Conservation (phyloP, 2,113 vertebrate species). For the Scopus umbretta region DNA sequence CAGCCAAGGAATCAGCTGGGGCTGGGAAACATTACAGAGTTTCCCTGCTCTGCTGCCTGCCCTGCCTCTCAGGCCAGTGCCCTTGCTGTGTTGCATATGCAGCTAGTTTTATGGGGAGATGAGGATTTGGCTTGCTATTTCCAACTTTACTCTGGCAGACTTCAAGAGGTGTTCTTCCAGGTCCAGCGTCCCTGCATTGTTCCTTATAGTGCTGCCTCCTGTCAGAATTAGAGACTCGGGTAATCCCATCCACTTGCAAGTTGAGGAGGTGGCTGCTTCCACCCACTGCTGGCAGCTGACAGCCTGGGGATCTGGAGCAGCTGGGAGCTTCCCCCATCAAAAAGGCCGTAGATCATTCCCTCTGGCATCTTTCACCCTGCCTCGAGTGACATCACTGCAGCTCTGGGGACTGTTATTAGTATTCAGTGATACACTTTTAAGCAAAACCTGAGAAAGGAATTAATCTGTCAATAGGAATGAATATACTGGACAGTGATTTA, state of each 20-base stretch:
- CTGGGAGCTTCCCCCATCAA: not conserved
- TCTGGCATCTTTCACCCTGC: not conserved
- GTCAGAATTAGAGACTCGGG: not conserved
- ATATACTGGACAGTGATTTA: slow-evolving; percentile 73
- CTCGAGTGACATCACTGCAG: not conserved
- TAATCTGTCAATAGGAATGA: slow-evolving; percentile 74
- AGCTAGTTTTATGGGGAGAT: not conserved
- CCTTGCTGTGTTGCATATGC: not conserved
- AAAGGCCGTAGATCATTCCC: not conserved
- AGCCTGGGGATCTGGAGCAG: not conserved
- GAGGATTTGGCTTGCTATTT: not conserved
- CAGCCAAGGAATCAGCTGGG: not conserved
- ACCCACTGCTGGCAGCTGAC: not conserved
- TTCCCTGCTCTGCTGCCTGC: not conserved
- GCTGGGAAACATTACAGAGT: not conserved
- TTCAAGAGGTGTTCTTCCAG: not conserved
- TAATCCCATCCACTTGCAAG: not conserved
- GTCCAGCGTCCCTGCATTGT: not conserved
- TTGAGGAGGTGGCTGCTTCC: not conserved
- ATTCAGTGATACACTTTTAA: slow-evolving; percentile 67
- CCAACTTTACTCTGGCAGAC: not conserved
- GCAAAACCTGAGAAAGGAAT: slow-evolving; percentile 72
- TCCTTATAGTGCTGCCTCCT: not conserved
- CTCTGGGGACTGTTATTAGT: slow-evolving; percentile 58
- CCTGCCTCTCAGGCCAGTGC: not conserved